Conservation (phyloP, 2,888 invertebrate species). For the Pammene aurita region DNA sequence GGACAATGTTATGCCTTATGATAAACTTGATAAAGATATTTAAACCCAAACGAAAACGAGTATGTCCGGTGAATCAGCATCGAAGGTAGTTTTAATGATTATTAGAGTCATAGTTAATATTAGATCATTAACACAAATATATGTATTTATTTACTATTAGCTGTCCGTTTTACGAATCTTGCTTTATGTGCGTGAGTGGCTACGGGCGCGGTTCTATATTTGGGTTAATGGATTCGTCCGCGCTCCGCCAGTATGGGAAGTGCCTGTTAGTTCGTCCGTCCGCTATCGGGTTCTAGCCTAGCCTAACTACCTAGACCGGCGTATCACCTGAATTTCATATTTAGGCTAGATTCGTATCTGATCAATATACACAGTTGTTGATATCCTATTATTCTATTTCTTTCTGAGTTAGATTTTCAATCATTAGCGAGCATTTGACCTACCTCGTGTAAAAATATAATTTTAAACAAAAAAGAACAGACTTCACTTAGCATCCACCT, state of each 20-base stretch:
- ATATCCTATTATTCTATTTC: neutral
- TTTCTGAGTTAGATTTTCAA: neutral
- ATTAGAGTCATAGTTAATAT: slow-evolving; percentile 15
- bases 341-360: neutral
- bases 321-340: slow-evolving; percentile 27
- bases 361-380: neutral
- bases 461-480: too few relatives aligned
- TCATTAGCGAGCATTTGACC: neutral
- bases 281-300: slow-evolving; percentile 58
- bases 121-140: slow-evolving; percentile 23
- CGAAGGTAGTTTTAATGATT: slow-evolving; percentile 14
- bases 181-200: slow-evolving; percentile 60
- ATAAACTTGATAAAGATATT: neutral
- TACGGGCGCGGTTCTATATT: slow-evolving; percentile 80
- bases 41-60: slow-evolving; percentile 17
- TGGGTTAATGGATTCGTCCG: slow-evolving; percentile 84
- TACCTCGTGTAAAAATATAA: neutral
- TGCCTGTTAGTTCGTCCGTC: slow-evolving; percentile 75
- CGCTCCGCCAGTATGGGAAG: slow-evolving; percentile 75
- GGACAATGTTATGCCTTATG: neutral
- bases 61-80: slow-evolving; percentile 28
- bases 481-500: too few relatives aligned
- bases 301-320: slow-evolving; percentile 44
- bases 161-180: slow-evolving; percentile 42
- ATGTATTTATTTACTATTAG: slow-evolving; percentile 10